Base-by-base conservation (phyloP, 2,797 vertebrate genomes). In the Rhinatrema bivittatum region DNA sequence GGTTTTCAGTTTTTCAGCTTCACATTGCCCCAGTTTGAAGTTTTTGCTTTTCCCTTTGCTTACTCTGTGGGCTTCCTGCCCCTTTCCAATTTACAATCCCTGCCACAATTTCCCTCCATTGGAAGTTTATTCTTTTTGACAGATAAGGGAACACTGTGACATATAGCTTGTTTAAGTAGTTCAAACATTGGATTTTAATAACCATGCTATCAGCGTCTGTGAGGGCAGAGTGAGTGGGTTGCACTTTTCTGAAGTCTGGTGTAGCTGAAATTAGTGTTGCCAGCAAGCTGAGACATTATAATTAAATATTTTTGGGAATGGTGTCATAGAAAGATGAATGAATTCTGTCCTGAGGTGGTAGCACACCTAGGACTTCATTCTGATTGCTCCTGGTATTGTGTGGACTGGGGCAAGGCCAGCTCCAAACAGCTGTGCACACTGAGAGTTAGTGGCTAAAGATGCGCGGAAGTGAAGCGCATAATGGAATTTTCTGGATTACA, bases 101-200 rank as follows among this genome's bases (percentile, higher is more conserved):
- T 1, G 2, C 16, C 35, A 4, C 25, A 59, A 23, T 33, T 8
- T 36, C 3, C 25, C 16, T n/a, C n/a, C n/a, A n/a, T n/a, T n/a
- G n/a, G n/a, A n/a, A n/a, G 25, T 36, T 20, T 18, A 32, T 16
- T 23, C 46, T 40, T 50, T 51, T 6, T 25, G 34, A 35, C 34
- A 36, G 42, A 33, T 44, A 25, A 38, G 28, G 0, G 0, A 16
- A 39, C 23, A 16, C 50, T 32, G 21, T 3, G 22, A 25, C 39
- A 34, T 11, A 9, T 36, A 48, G 17, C 7, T 8, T 41, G 17
- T 33, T 52, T 47, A 46, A 4, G 20, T 40, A 16, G 26, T 36
- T n/a, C n/a, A 25, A 52, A 53, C 51, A 24, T 39, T 20, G 36
- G 17, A 15, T 57, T 65, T 72, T 63, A 68, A 53, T 66, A 48